Evolutionary conservation across 1,140 invertebrate species (phyloP).

Genomic region (Dufourea novaeangliae): DNA sequence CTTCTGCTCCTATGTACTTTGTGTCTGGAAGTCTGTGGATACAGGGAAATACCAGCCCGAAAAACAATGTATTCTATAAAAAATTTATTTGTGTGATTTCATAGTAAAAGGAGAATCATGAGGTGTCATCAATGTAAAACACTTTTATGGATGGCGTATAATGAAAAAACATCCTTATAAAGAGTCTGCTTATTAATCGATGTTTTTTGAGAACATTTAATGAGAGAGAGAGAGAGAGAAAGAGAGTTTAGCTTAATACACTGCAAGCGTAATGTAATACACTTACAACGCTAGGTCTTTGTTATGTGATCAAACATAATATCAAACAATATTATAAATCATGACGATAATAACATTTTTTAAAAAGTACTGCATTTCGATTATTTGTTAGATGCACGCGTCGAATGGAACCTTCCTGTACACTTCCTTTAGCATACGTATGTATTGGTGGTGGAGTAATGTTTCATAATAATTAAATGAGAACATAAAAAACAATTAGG

Average conservation of each 20-base stretch:
- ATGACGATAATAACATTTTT: conserved; percentile 29
- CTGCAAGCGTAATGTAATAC: conserved; percentile 31
- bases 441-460: background rate
- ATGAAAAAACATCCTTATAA: conserved; percentile 32
- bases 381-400: background rate
- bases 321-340: conserved; percentile 12
- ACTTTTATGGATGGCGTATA: conserved; percentile 47
- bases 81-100: conserved; percentile 48
- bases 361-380: conserved; percentile 13
- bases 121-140: conserved; percentile 24
- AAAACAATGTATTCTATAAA: conserved; percentile 38
- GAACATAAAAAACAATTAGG: background rate
- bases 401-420: background rate
- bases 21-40: background rate
- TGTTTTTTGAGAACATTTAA: conserved; percentile 6
- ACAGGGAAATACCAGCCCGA: background rate
- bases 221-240: background rate
- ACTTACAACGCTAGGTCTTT: conserved; percentile 30
- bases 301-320: conserved; percentile 12
- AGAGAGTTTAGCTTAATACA: conserved; percentile 30
- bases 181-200: conserved; percentile 26
- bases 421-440: background rate
- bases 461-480: background rate
- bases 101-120: conserved; percentile 27
- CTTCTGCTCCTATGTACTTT: background rate